Percentiles rank a stretch among this genome's conserved stretches.
phyloP scores from a whole-genome alignment of 2,113 vertebrate genomes.

The Pontoporia blainvillei region DNA sequence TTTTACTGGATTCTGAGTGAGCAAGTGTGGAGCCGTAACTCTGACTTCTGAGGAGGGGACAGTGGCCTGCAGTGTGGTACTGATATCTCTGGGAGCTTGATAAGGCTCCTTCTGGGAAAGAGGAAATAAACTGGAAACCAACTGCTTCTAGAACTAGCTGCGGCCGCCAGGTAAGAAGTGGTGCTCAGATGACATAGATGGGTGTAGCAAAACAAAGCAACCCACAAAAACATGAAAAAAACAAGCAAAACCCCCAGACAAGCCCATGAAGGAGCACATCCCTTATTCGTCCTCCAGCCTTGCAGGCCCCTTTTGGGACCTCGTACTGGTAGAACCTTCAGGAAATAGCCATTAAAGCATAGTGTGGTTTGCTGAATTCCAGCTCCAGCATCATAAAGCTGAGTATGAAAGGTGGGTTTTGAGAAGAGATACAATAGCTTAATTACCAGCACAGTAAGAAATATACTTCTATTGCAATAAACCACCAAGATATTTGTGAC shows the following conservation, averaged over 20 bases:
- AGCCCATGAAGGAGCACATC: accelerated
- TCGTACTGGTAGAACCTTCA: not conserved
- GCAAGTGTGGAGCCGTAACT: not conserved
- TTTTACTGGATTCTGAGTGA: not conserved
- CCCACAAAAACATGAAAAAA: not conserved
- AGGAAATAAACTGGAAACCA: not conserved
- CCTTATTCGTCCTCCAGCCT: not conserved
- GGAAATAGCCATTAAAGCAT: not conserved
- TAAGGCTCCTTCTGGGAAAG: not conserved
- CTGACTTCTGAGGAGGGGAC: not conserved
- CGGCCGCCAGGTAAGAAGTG: not conserved
- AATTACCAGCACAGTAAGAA: not conserved
- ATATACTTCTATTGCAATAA: not conserved
- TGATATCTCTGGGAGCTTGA: not conserved
- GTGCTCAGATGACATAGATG: not conserved
- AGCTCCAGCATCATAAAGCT: not conserved
- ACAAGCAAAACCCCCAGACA: not conserved
- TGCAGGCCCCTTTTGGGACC: not conserved
- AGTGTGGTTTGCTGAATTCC: not conserved
- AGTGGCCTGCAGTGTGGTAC: accelerated
- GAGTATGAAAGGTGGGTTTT: not conserved
- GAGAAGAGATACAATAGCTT: not conserved
- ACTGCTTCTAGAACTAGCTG: not conserved
- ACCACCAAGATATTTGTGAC: not conserved
- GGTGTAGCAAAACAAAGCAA: not conserved